Evolutionary conservation across 2,113 vertebrate genomes (phyloP).

Genomic region (Turdus rufiventris): DNA sequence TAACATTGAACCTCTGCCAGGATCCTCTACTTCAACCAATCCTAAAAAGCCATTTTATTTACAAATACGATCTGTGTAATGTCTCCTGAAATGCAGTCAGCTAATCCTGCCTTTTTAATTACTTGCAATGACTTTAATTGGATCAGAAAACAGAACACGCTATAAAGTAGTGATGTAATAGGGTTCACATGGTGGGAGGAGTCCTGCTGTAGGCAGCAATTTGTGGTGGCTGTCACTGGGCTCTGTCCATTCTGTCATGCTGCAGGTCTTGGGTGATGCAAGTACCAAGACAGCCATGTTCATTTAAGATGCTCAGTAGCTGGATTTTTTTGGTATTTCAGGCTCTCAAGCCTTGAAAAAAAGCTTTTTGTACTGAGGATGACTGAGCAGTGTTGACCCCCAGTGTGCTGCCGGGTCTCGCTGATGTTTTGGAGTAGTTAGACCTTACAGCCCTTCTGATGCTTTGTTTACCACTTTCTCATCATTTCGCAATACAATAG

Average conservation of each 20-base stretch:
- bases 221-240: accelerated
- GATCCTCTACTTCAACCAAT: background rate
- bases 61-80: background rate
- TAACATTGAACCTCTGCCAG: background rate
- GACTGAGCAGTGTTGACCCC: background rate
- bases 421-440: background rate
- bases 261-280: background rate
- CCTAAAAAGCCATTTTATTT: conserved; percentile 17
- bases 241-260: background rate
- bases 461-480: background rate
- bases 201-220: background rate
- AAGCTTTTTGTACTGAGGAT: background rate
- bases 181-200: background rate
- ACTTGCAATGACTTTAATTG: background rate
- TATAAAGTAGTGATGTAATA: background rate
- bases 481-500: background rate
- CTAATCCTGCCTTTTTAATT: conserved; percentile 36
- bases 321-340: background rate
- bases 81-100: conserved; percentile 7
- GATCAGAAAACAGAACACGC: background rate
- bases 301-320: background rate
- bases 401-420: background rate
- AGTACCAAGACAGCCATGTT: background rate
- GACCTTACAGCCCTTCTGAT: background rate
- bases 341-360: background rate